phyloP scores from a whole-genome alignment of 2,797 vertebrate species.

The Myotis planiceps region DNA sequence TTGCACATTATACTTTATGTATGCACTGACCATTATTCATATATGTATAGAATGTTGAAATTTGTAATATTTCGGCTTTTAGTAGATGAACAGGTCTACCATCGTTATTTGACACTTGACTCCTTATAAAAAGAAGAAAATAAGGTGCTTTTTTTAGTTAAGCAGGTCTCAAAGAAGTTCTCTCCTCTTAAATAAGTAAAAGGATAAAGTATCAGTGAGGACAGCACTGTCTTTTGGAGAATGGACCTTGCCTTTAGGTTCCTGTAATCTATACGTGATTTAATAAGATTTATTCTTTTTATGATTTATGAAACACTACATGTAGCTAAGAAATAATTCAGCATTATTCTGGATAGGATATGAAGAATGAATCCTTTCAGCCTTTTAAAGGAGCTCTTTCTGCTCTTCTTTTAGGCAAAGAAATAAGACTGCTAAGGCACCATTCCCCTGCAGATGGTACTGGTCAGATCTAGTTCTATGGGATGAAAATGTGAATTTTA shows the following conservation, averaged over 20 bases:
- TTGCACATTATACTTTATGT: background rate
- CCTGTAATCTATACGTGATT: constrained; percentile 71
- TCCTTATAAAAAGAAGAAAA: background rate
- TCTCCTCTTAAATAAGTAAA: constrained; percentile 69
- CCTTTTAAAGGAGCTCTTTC: constrained; percentile 70
- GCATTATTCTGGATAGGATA: constrained; percentile 67
- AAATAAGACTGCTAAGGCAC: constrained; percentile 65
- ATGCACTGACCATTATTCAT: background rate
- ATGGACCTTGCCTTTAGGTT: constrained; percentile 62
- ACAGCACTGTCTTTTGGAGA: constrained; percentile 70
- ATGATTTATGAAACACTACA: constrained; percentile 75
- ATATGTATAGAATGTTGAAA: background rate
- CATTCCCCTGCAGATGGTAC: background rate
- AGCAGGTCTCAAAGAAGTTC: constrained; percentile 43
- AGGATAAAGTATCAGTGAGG: constrained; percentile 52
- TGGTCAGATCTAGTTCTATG: constrained; percentile 29
- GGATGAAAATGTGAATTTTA: constrained; percentile 66
- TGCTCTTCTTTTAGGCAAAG: constrained; percentile 52
- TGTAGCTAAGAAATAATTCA: constrained; percentile 78
- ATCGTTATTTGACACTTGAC: constrained; percentile 55
- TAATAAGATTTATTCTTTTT: constrained; percentile 79
- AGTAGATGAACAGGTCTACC: background rate
- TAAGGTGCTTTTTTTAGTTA: constrained; percentile 45
- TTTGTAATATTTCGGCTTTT: background rate
- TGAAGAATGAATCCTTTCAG: constrained; percentile 72